A percentile compares a stretch with the other conserved stretches of the same genome.
Evolutionary conservation across 2,888 invertebrate species (phyloP).

Genomic region (Lordiphosa fenestrarum): DNA sequence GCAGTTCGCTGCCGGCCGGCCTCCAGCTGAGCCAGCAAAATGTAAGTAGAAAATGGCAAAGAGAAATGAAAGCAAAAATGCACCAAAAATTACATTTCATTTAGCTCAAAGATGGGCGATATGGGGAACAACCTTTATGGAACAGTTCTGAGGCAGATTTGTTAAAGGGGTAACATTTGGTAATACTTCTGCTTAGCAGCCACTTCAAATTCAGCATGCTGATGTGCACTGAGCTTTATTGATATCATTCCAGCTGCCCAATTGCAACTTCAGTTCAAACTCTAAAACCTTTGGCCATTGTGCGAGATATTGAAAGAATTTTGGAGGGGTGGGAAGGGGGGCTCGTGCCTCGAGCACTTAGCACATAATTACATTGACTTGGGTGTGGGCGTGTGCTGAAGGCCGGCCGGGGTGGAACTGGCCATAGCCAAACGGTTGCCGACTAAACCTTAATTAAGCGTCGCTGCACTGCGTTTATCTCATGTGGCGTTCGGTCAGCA

Average conservation of each 20-base stretch:
- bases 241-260: slow-evolving; percentile 21
- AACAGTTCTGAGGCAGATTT: too few species aligned
- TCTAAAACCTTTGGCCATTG: slow-evolving; percentile 26
- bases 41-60: neutral
- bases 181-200: neutral
- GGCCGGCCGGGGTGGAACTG: slow-evolving; percentile 15
- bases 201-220: slow-evolving; percentile 15
- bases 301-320: slow-evolving; percentile 49
- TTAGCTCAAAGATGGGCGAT: slow-evolving; percentile 11
- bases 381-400: slow-evolving; percentile 11
- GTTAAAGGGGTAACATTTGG: too few species aligned
- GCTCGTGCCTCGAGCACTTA: slow-evolving; percentile 53
- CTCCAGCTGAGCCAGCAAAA: slow-evolving; percentile 54
- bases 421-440: slow-evolving; percentile 23
- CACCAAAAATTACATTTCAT: slow-evolving; percentile 22
- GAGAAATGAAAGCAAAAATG: slow-evolving; percentile 19
- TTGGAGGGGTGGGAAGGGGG: neutral
- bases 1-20: slow-evolving; percentile 36
- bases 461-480: slow-evolving; percentile 42
- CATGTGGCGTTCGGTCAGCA: slow-evolving; percentile 22
- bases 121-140: too few species aligned
- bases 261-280: neutral
- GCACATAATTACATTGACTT: slow-evolving; percentile 66
- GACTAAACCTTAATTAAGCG: slow-evolving; percentile 62
- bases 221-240: slow-evolving; percentile 31